Percentiles rank a stretch among this genome's conserved stretches.
Conservation (phyloP, 2,113 vertebrate species). For the Delphinus delphis region DNA sequence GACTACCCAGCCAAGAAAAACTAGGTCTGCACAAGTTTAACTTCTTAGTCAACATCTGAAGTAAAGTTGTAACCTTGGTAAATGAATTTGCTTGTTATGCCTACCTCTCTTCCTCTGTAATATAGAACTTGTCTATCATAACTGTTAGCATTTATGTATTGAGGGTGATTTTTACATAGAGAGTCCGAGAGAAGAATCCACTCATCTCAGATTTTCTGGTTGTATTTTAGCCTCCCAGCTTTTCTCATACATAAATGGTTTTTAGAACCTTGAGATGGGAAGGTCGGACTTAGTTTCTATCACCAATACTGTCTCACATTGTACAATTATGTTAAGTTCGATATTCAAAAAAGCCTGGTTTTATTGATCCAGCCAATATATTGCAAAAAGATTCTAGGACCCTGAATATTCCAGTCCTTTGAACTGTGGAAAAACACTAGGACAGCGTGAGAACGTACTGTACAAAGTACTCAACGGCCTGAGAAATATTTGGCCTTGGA, state of each 20-base stretch:
- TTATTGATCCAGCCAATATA: neutral
- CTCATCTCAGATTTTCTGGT: neutral
- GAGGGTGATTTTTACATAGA: neutral
- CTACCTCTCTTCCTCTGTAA: neutral
- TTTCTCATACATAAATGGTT: neutral
- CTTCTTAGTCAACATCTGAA: neutral
- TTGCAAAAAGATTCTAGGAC: neutral
- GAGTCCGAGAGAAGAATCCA: neutral
- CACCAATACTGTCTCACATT: neutral
- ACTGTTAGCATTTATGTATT: neutral
- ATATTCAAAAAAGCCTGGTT: neutral
- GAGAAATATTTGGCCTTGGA: neutral
- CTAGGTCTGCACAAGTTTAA: neutral
- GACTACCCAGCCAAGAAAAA: neutral
- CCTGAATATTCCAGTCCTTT: neutral
- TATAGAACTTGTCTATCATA: neutral
- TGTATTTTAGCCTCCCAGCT: neutral
- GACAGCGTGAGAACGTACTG: neutral
- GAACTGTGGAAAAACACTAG: neutral
- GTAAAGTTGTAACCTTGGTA: neutral
- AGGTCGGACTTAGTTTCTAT: rapidly evolving
- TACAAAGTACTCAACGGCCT: neutral
- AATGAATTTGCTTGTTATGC: neutral
- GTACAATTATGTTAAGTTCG: neutral
- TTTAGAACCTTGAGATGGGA: neutral